Conservation (phyloP, 2,888 invertebrate species). For the Athrips mouffetella region DNA sequence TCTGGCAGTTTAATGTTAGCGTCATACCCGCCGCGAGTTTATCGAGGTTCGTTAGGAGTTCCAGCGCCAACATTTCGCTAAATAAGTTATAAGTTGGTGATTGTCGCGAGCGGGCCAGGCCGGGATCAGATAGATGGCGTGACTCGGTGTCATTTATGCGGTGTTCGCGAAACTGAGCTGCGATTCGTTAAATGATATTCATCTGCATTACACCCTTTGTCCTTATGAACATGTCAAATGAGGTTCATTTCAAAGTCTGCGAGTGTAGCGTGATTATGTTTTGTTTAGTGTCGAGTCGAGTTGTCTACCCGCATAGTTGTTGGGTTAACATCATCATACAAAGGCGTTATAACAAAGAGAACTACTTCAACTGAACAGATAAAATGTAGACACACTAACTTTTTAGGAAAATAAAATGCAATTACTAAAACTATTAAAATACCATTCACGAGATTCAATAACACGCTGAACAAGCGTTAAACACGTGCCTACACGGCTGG, state of each 20-base stretch:
- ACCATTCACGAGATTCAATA: conserved; percentile 32
- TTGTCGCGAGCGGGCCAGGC: conserved; percentile 60
- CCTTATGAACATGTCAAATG: conserved; percentile 73
- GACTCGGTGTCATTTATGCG: conserved; percentile 73
- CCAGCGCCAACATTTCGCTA: conserved; percentile 69
- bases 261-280: conserved; percentile 57
- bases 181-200: conserved; percentile 76
- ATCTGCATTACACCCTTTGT: conserved; percentile 64
- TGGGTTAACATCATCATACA: conserved; percentile 36
- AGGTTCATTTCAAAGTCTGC: conserved; percentile 43
- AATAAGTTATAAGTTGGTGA: conserved; percentile 75
- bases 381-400: not conserved
- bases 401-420: not conserved
- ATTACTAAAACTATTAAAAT: conserved; percentile 23
- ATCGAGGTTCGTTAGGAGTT: conserved; percentile 69
- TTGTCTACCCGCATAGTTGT: conserved; percentile 54
- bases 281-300: conserved; percentile 38
- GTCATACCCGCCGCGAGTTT: conserved; percentile 66
- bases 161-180: conserved; percentile 62
- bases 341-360: conserved; percentile 10
- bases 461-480: conserved; percentile 48
- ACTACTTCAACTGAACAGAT: not conserved
- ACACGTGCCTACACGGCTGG: conserved; percentile 56
- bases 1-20: conserved; percentile 61
- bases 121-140: conserved; percentile 75